Percentiles rank a stretch among this genome's conserved stretches.
These are phyloP conservation scores for Heliconius erato DNA, from an alignment of 2,888 invertebrate species.

Conservation along the genomic window DNA sequence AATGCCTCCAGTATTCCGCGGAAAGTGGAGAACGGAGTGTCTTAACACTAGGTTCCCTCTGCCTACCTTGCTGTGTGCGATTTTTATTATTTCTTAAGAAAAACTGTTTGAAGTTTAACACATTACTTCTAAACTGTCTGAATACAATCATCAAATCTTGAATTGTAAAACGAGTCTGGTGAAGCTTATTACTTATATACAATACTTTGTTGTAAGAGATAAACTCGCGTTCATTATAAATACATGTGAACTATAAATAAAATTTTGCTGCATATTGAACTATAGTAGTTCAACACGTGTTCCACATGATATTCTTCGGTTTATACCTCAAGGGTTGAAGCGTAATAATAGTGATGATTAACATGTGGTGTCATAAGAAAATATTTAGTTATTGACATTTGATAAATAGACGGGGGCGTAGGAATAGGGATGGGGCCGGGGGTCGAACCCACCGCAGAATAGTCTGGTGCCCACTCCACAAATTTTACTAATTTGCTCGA, in stretches of 20 bases:
- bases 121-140: conserved; percentile 54
- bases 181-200: not conserved
- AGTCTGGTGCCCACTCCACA: too few relatives aligned
- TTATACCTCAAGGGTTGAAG: not conserved
- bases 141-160: conserved; percentile 63
- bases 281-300: not conserved
- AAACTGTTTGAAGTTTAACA: conserved; percentile 3
- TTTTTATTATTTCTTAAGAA: not conserved
- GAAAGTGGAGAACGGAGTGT: too few relatives aligned
- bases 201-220: not conserved
- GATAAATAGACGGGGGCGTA: too few relatives aligned
- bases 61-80: too few relatives aligned
- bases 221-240: not conserved
- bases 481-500: too few relatives aligned
- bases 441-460: too few relatives aligned
- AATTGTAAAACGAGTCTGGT: conserved; percentile 39
- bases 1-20: too few relatives aligned
- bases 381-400: too few relatives aligned
- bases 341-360: too few relatives aligned
- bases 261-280: not conserved
- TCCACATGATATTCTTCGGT: not conserved
- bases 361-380: too few relatives aligned
- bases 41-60: too few relatives aligned
- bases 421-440: too few relatives aligned
- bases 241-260: not conserved